phyloP scores from a whole-genome alignment of 1,140 invertebrate genomes.

The Bilobella aurantiaca region DNA sequence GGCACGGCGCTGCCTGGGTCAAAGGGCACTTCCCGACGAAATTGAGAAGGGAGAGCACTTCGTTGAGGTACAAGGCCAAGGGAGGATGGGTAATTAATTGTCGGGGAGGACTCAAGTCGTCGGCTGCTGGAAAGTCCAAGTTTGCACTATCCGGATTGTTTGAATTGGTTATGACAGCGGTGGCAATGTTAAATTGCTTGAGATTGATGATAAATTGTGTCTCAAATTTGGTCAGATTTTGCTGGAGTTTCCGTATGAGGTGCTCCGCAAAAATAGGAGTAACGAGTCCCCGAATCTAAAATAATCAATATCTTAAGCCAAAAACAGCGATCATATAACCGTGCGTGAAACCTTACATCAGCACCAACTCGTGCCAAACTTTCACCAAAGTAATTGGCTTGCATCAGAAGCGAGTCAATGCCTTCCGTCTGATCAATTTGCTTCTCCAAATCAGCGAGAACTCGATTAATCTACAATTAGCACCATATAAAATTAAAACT shows the following conservation, averaged over 20 bases:
- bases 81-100: conserved; percentile 26
- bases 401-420: conserved; percentile 28
- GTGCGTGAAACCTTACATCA: conserved; percentile 16
- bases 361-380: conserved; percentile 34
- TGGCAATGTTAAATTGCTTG: conserved; percentile 27
- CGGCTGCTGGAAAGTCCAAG: conserved; percentile 18
- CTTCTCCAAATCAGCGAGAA: conserved; percentile 27
- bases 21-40: conserved; percentile 29
- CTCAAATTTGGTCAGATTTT: conserved; percentile 28
- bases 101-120: conserved; percentile 27
- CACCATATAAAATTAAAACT: not conserved
- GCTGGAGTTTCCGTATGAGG: conserved; percentile 20
- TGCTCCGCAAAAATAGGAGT: conserved; percentile 28
- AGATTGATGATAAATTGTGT: conserved; percentile 30
- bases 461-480: conserved; percentile 24
- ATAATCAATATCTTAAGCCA: not conserved
- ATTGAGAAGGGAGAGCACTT: conserved; percentile 27
- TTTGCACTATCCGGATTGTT: conserved; percentile 22
- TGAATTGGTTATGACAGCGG: conserved; percentile 2
- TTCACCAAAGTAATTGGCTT: conserved; percentile 33
- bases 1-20: conserved; percentile 14
- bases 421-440: conserved; percentile 27
- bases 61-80: conserved; percentile 29
- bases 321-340: not conserved
- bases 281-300: conserved; percentile 19